Evolutionary conservation across 2,113 vertebrate species (phyloP), one percentile per base, ranked within the genome.

Genomic region (Carettochelys insculpta): DNA sequence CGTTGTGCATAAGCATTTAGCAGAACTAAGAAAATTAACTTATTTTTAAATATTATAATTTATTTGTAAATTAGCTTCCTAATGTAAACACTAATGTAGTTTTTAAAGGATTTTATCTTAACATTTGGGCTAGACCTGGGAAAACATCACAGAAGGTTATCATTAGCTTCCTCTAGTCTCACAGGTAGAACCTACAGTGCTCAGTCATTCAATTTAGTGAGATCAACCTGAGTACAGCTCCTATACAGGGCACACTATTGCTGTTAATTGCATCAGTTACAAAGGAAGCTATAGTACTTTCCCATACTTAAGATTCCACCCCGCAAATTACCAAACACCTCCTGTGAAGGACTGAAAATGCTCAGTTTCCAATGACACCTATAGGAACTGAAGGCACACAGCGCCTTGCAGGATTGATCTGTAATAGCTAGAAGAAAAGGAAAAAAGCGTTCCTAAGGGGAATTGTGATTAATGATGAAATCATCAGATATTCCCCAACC

Each of bases 391-490:
- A 56, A 2, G 14, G 24, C 73, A 48, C 5, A 20, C 10, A 81
- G 52, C 50, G 79, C 17, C 76, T n/a, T 43, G 45, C 4, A 34
- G 19, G 34, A 65, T 38, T 82, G 85, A 80, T 52, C 38, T 82
- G 77, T 87, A 78, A 84, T 43, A 82, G 53, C 83, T 73, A 80
- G 61, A 82, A 82, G 61, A 76, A 93, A 94, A 82, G 5, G 20
- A 29, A 50, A 73, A 96, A 93, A 91, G 85, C 73, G 85, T 1
- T 47, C 4, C 0, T 13, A 87, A 87, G 75, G 52, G 87, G 73
- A 94, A 95, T 90, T 92, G 88, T 93, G 76, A 91, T 80, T 48
- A 86, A 34, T 12, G 13, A 38, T 83, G 71, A 56, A 82, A 61
- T 27, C 80, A 81, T 71, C 58, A 94, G 80, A 52, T 90, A 61